A percentile compares a stretch with the other conserved stretches of the same genome.
Conservation (phyloP, 2,113 vertebrate species). For the Furnarius figulus region DNA sequence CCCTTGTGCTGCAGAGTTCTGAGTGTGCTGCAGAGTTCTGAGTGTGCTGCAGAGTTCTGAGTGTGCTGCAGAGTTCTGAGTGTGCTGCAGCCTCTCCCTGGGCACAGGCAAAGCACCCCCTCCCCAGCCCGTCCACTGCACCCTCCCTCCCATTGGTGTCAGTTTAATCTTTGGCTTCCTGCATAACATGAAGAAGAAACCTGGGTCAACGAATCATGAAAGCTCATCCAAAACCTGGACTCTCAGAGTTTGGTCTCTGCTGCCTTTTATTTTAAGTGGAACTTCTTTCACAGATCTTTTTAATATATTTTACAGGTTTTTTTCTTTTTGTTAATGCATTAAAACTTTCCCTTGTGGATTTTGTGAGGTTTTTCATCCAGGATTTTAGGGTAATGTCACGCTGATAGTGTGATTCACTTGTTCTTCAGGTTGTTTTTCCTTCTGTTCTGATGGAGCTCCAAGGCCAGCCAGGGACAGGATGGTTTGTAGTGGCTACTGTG, state of each 20-base stretch:
- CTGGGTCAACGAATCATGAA: slow-evolving; percentile 65
- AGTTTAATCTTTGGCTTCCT: slow-evolving; percentile 62
- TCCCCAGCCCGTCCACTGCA: slow-evolving; percentile 30
- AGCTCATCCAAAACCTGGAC: slow-evolving; percentile 53
- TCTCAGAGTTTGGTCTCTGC: slow-evolving; percentile 41
- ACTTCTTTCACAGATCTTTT: slow-evolving; percentile 11
- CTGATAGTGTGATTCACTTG: not conserved
- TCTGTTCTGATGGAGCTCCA: not conserved
- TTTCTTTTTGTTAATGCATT: slow-evolving; percentile 28
- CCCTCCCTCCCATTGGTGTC: not conserved
- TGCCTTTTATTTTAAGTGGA: slow-evolving; percentile 62
- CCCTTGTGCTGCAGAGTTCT: slow-evolving; percentile 56
- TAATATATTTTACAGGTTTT: not conserved
- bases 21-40: slow-evolving; percentile 51
- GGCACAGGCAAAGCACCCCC: slow-evolving; percentile 25
- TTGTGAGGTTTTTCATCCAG: slow-evolving; percentile 6
- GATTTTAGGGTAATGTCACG: not conserved
- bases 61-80: slow-evolving; percentile 62
- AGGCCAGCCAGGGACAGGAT: not conserved
- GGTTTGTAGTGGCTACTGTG: not conserved
- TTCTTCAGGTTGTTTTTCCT: not conserved
- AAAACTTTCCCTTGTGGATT: slow-evolving; percentile 47
- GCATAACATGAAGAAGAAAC: slow-evolving; percentile 25
- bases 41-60: slow-evolving; percentile 63
- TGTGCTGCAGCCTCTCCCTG: slow-evolving; percentile 5